Percentiles rank a stretch among this genome's conserved stretches.
Evolutionary conservation across 2,797 vertebrate genomes (phyloP).

Genomic region (Luscinia luscinia): DNA sequence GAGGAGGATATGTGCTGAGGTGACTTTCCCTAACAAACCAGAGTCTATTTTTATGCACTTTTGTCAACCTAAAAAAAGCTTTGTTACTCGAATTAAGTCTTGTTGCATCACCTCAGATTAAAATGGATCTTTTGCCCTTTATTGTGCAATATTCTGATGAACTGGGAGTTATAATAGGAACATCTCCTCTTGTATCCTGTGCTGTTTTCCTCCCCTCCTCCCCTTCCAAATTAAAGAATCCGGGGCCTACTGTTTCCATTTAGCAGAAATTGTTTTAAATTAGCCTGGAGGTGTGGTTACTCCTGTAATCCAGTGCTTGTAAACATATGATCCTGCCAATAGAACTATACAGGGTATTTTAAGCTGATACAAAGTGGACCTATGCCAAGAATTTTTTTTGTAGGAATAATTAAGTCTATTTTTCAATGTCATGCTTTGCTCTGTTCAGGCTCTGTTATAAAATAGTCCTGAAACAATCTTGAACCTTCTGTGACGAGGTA

Average conservation of each 20-base stretch:
- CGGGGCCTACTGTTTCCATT: conserved; percentile 24
- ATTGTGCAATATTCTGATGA: background rate
- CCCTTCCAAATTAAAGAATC: conserved; percentile 6
- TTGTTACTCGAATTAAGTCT: conserved; percentile 11
- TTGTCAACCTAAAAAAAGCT: background rate
- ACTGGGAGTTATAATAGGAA: conserved; percentile 13
- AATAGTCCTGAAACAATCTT: conserved; percentile 34
- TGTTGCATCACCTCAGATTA: background rate
- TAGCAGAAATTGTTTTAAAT: conserved; percentile 59
- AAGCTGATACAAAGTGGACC: conserved; percentile 21
- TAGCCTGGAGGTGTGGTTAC: conserved; percentile 57
- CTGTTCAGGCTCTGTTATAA: conserved; percentile 5
- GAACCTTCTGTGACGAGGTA: background rate
- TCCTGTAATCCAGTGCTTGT: conserved; percentile 53
- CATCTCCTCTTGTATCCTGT: background rate
- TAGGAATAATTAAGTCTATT: conserved; percentile 56
- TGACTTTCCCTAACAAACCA: background rate
- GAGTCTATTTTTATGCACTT: conserved; percentile 22
- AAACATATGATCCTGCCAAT: conserved; percentile 44
- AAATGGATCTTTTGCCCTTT: conserved; percentile 35
- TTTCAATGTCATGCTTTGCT: conserved; percentile 55
- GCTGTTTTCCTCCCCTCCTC: background rate
- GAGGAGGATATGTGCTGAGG: background rate
- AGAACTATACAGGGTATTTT: conserved; percentile 35
- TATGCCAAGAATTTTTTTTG: conserved; percentile 45